phyloP scores from a whole-genome alignment of 2,797 vertebrate genomes.

The Darevskia mixta region DNA sequence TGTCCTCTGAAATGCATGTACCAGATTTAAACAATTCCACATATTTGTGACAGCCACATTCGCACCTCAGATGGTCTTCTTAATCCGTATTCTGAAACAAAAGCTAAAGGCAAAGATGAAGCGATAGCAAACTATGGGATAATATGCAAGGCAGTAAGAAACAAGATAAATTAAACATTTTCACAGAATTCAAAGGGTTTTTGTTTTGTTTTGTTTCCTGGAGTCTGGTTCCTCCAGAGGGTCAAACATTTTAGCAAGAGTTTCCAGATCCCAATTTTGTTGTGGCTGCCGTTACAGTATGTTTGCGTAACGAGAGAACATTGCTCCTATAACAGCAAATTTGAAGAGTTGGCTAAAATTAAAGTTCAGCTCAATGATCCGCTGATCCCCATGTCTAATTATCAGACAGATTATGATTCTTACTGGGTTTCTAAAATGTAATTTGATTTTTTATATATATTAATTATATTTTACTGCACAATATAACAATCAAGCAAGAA shows the following conservation, averaged over 20 bases:
- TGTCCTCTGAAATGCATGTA: conserved; percentile 49
- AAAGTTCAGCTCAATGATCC: conserved; percentile 25
- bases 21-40: conserved; percentile 56
- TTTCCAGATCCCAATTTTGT: conserved; percentile 5
- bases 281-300: not conserved
- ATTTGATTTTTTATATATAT: conserved; percentile 25
- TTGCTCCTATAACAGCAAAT: conserved; percentile 28
- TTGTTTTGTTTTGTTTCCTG: conserved; percentile 41
- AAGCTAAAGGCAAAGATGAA: conserved; percentile 60
- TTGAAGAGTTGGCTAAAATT: conserved; percentile 20
- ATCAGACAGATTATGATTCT: conserved; percentile 12
- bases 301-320: conserved; percentile 33
- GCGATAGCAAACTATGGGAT: conserved; percentile 54
- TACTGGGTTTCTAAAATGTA: conserved; percentile 28
- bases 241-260: not conserved
- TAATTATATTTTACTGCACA: conserved; percentile 40
- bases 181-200: conserved; percentile 47
- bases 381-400: conserved; percentile 24
- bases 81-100: conserved; percentile 60
- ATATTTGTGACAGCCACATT: conserved; percentile 68
- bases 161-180: conserved; percentile 58
- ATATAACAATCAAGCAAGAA: not conserved
- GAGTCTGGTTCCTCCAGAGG: not conserved
- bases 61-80: conserved; percentile 55
- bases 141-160: conserved; percentile 63